A percentile compares a stretch with the other conserved stretches of the same genome.
Evolutionary conservation across 2,888 invertebrate species (phyloP).

Genomic region (Acleris sparsana): DNA sequence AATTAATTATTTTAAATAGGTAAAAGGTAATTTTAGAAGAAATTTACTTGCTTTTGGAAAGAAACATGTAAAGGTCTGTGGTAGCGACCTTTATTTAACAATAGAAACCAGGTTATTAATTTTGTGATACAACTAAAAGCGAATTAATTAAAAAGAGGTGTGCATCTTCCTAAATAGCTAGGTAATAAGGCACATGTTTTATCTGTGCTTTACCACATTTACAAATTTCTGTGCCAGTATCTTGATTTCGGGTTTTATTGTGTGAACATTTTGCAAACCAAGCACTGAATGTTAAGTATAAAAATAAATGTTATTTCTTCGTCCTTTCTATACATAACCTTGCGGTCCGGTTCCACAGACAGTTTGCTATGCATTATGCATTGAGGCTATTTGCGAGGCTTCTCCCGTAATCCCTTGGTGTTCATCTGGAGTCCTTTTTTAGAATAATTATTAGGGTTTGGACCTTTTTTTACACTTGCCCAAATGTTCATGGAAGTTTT

Average conservation of each 20-base stretch:
- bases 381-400: conserved; percentile 18
- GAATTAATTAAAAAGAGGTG: neutral
- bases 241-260: no score
- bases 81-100: no score
- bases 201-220: neutral
- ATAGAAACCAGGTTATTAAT: no score
- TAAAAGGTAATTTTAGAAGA: no score
- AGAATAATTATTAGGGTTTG: conserved; percentile 9
- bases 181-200: neutral
- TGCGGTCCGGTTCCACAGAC: neutral
- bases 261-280: no score
- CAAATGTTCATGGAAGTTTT: neutral
- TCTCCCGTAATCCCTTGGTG: conserved; percentile 25
- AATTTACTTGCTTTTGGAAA: no score
- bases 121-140: no score
- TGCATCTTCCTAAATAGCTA: neutral
- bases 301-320: no score
- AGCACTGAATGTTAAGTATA: no score
- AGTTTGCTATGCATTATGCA: conserved; percentile 28
- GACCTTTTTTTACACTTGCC: conserved; percentile 5
- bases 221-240: no score
- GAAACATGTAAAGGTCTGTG: no score
- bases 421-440: conserved; percentile 13
- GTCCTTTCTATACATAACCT: conserved; percentile 1
- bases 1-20: no score